phyloP scores from a whole-genome alignment of 2,113 vertebrate species.

The Meriones unguiculatus region DNA sequence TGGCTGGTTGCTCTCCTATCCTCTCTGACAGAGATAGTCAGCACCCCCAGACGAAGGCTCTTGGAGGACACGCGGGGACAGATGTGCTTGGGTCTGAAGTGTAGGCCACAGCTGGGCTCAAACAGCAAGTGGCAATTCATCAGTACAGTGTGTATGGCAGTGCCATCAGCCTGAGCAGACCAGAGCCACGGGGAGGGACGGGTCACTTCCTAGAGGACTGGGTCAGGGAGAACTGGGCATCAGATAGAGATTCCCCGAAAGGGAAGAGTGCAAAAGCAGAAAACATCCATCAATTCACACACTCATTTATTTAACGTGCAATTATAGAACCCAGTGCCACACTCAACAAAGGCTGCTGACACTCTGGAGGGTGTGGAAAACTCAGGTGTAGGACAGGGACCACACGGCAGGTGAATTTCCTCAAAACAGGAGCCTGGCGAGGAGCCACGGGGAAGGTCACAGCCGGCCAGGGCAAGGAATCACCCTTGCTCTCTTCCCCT shows the following conservation, averaged over 20 bases:
- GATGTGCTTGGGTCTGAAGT: background rate
- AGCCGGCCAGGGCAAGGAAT: background rate
- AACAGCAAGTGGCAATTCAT: background rate
- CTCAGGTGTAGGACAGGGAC: background rate
- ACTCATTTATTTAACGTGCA: fast-evolving
- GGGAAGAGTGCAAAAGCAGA: fast-evolving
- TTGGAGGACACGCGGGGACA: background rate
- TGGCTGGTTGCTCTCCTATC: background rate
- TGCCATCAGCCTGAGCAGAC: fast-evolving
- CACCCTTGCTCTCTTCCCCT: background rate
- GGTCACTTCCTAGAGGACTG: background rate
- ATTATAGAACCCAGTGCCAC: fast-evolving
- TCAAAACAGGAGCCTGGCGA: no score
- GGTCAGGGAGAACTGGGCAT: fast-evolving
- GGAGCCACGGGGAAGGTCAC: background rate
- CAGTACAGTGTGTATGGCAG: no score
- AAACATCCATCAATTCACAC: background rate
- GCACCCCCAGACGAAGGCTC: background rate
- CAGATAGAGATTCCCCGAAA: background rate
- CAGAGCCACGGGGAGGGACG: no score
- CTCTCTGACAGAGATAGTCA: background rate
- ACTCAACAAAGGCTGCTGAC: fast-evolving
- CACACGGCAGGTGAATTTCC: fast-evolving
- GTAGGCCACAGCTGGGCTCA: background rate
- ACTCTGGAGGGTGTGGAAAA: no score